phyloP scores from a whole-genome alignment of 2,797 vertebrate genomes.

The Potorous gilbertii region DNA sequence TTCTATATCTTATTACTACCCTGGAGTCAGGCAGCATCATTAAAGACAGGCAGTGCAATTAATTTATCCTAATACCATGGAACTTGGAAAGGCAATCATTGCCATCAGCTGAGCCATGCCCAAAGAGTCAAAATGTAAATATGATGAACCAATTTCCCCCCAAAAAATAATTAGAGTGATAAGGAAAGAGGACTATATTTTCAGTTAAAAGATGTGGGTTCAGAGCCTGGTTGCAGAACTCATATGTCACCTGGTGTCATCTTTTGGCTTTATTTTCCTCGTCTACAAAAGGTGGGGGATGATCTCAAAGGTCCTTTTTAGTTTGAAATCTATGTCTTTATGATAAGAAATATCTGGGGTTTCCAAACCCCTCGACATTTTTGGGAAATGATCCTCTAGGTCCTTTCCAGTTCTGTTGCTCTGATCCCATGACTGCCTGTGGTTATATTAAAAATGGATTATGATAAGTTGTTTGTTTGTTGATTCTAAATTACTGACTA shows the following conservation, averaged over 20 bases:
- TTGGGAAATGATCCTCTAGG: background rate
- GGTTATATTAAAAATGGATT: background rate
- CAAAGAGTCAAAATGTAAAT: constrained; percentile 68
- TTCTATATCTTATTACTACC: constrained; percentile 2
- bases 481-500: background rate
- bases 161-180: constrained; percentile 15
- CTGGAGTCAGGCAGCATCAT: background rate
- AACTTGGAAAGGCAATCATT: constrained; percentile 37
- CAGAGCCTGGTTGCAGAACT: background rate
- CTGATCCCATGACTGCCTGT: background rate
- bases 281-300: background rate
- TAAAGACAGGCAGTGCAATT: constrained; percentile 34
- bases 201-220: background rate
- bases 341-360: background rate
- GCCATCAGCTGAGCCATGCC: constrained; percentile 51
- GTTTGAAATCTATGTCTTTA: background rate
- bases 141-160: constrained; percentile 41
- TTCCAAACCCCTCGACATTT: background rate
- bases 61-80: constrained; percentile 56
- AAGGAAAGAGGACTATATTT: background rate
- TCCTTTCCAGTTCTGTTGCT: background rate
- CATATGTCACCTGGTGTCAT: background rate
- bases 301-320: background rate
- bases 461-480: background rate
- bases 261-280: background rate